Evolutionary conservation across 2,888 invertebrate species (phyloP), one percentile per base, ranked within the genome.

Genomic region (Hymenopus coronatus): DNA sequence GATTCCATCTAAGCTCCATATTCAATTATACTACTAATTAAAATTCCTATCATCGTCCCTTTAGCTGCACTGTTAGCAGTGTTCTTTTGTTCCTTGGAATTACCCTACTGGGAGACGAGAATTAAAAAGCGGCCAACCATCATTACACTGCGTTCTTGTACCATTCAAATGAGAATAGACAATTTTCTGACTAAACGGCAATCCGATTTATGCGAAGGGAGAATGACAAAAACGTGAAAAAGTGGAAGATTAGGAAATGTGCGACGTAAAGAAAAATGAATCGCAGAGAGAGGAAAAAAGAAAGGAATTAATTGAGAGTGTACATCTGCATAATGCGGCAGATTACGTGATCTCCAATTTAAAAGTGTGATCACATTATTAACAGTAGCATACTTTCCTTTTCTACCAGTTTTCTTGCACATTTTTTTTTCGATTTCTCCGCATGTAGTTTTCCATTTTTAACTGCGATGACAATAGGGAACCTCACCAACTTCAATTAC

Each of bases 301-400:
- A 70, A 70, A 70, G 54, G 54, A 70, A 20, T 70, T 70, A 70
- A 70, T 70, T 70, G 20, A 70, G 54, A 70, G 54, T 70, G 54
- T 70, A 20, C 54, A 70, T 70, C 20, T 70, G 54, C 54, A 70
- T 70, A 70, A 70, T 70, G 54, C 54, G 54, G 8, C 54, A 20
- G 54, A 70, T 25, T 54, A 85, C 85, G 85, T 85, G 85, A 46
- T 85, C 85, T 85, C 27, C 85, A 85, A 85, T 46, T 46, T 28
- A 54, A 85, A 85, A 85, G 54, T 40, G 85, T 27, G 54, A 85
- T 85, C 85, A 85, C 28, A 27, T 85, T 85, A 33, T 85, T 70
- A 70, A 25, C 54, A 70, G 54, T 70, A 25, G 1, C 25, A 70
- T 20, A 70, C 20, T 20, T 54, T 4, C 15, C 15, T 54, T 20